Evolutionary conservation across 2,888 invertebrate genomes (phyloP).

Genomic region (Tiliacea citrago): DNA sequence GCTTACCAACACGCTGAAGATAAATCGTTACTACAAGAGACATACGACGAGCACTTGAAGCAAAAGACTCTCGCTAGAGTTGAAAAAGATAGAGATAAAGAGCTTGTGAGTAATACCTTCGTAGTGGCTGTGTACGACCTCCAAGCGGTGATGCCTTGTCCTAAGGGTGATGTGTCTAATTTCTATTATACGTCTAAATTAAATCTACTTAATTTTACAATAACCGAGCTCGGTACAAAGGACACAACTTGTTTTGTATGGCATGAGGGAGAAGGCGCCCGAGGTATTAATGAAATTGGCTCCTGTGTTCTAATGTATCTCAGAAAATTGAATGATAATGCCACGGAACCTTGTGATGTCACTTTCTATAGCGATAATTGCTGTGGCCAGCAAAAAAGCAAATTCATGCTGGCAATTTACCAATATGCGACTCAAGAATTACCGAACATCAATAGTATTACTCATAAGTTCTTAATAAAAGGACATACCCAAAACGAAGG

Average conservation of each 20-base stretch:
- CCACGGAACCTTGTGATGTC: constrained; percentile 9
- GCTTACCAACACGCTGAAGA: constrained; percentile 53
- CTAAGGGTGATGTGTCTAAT: constrained; percentile 56
- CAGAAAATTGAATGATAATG: constrained; percentile 16
- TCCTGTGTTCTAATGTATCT: constrained; percentile 27
- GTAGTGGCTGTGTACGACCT: constrained; percentile 54
- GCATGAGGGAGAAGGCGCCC: constrained; percentile 37
- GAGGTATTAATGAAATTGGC: constrained; percentile 24
- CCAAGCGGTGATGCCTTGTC: constrained; percentile 64
- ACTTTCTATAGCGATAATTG: constrained; percentile 22
- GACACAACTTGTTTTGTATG: constrained; percentile 19
- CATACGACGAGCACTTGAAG: constrained; percentile 48
- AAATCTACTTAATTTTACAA: constrained; percentile 60
- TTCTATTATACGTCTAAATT: constrained; percentile 63
- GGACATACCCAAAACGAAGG: constrained; percentile 67
- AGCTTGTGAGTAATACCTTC: constrained; percentile 40
- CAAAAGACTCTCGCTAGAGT: constrained; percentile 53
- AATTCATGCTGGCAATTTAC: constrained; percentile 44
- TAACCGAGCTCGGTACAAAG: constrained; percentile 45
- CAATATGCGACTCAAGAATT: constrained; percentile 9
- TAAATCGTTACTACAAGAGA: constrained; percentile 40
- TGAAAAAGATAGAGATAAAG: constrained; percentile 54
- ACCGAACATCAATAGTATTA: constrained; percentile 21
- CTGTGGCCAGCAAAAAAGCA: constrained; percentile 46
- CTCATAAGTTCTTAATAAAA: constrained; percentile 64